These are phyloP conservation scores for Lottia scabra DNA, from an alignment of 2,888 invertebrate genomes.

Conservation along the genomic window DNA sequence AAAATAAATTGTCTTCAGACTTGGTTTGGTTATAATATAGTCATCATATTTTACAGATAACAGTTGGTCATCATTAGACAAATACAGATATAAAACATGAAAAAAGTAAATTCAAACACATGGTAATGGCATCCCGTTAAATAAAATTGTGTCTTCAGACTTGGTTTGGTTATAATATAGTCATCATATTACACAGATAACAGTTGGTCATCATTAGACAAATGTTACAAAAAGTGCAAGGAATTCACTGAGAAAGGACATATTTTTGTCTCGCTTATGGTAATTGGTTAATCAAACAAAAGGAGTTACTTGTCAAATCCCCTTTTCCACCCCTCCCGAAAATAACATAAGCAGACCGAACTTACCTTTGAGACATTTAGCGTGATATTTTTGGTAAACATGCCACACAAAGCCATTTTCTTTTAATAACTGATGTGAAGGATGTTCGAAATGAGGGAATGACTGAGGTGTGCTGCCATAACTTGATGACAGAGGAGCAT, in stretches of 20 bases:
- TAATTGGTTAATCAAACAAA: too few species aligned
- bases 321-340: too few species aligned
- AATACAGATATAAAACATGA: too few species aligned
- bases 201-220: neutral
- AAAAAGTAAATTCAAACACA: too few species aligned
- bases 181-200: neutral
- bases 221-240: neutral
- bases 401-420: conserved; percentile 98
- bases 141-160: neutral
- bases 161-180: neutral
- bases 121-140: neutral
- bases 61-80: neutral
- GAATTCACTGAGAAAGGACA: too few species aligned
- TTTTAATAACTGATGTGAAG: conserved; percentile 91
- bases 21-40: neutral
- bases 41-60: neutral
- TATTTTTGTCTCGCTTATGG: too few species aligned
- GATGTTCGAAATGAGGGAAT: conserved; percentile 93
- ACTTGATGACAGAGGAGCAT: conserved; percentile 69
- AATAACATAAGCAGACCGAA: too few species aligned
- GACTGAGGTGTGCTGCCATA: conserved; percentile 86
- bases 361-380: conserved; percentile 89
- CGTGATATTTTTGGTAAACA: conserved; percentile 95
- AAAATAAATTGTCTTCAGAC: neutral
- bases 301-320: too few species aligned